These are phyloP conservation scores for Donacobius atricapilla DNA, from an alignment of 2,113 vertebrate genomes.

Conservation along the genomic window DNA sequence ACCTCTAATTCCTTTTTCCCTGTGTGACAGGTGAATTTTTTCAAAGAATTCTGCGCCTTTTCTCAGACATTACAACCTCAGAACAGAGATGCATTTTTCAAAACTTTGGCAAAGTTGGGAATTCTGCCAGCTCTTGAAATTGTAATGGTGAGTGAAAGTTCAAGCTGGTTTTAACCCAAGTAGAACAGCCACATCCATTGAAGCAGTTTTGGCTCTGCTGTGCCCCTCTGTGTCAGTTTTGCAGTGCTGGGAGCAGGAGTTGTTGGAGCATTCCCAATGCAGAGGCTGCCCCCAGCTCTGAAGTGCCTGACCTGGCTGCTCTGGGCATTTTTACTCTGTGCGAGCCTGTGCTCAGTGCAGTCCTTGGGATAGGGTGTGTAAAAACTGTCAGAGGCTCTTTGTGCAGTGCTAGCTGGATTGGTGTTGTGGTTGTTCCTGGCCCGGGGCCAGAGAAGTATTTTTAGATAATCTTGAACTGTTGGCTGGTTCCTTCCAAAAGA, in stretches of 20 bases:
- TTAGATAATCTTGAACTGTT: conserved; percentile 41
- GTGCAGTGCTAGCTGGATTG: not conserved
- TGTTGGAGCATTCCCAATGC: rapidly evolving
- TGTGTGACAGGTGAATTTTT: conserved; percentile 90
- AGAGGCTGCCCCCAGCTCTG: not conserved
- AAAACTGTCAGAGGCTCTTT: not conserved
- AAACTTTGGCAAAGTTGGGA: conserved; percentile 94
- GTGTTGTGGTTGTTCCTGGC: not conserved
- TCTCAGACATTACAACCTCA: conserved; percentile 98
- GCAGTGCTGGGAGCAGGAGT: not conserved
- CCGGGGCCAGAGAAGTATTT: not conserved
- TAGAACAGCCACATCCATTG: rapidly evolving
- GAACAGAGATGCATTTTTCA: conserved; percentile 97
- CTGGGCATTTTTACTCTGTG: rapidly evolving
- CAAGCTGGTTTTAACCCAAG: not conserved
- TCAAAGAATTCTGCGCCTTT: conserved; percentile 99
- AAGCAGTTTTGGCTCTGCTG: not conserved
- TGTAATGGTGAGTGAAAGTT: conserved; percentile 86
- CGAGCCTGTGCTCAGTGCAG: too few species aligned
- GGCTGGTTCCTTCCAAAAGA: not conserved
- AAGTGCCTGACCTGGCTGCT: not conserved
- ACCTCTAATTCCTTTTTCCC: not conserved
- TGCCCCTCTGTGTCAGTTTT: not conserved
- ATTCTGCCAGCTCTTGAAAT: conserved; percentile 98
- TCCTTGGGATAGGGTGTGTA: not conserved